Base-by-base conservation (phyloP, 2,888 invertebrate species). In the Leptinotarsa haldemani region DNA sequence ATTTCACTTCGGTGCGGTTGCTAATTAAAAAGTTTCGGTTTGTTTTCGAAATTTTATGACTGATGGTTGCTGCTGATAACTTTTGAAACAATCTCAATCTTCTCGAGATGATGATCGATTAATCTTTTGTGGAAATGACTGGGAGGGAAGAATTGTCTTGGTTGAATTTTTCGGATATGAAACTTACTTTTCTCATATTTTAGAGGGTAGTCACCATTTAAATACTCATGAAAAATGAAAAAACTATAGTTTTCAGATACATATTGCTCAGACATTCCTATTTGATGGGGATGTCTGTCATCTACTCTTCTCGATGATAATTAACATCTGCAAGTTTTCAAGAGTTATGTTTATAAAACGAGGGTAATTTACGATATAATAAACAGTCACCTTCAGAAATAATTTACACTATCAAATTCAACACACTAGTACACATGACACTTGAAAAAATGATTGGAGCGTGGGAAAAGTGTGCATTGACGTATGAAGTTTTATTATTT, bases 11-110 rank as follows among this genome's bases (percentile, higher is more conserved):
- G 56, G 56, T 56, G 61, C n/a, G 16, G 30, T n/a, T 30, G 40
- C 30, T 61, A 40, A 61, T 61, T 61, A 61, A 61, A 61, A 61
- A 61, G 61, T 61, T 61, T 61, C 30, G 61, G 61, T 4, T 61
- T 30, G 40, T 61, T 61, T 61, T 30, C 40, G 9, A 40, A 20
- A 30, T n/a, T 61, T 16, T n/a, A 61, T 61, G 61, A 61, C 61
- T 61, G 61, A 40, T 61, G 61, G 61, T 40, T 25, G 5, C 30
- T 5, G 16, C 13, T 61, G 61, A 30, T 30, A 30, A 30, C 61
- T 61, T 22, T 12, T 15, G 61, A 61, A 61, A 61, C 61, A 61
- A 61, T 61, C 15, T n/a, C 2, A 61, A n/a, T 56, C 22, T 56
- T 56, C 61, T 61, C 40, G 40, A 61, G 40, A 40, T 40, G n/a